phyloP scores from a whole-genome alignment of 2,113 vertebrate genomes.

The Argyrosomus japonicus region DNA sequence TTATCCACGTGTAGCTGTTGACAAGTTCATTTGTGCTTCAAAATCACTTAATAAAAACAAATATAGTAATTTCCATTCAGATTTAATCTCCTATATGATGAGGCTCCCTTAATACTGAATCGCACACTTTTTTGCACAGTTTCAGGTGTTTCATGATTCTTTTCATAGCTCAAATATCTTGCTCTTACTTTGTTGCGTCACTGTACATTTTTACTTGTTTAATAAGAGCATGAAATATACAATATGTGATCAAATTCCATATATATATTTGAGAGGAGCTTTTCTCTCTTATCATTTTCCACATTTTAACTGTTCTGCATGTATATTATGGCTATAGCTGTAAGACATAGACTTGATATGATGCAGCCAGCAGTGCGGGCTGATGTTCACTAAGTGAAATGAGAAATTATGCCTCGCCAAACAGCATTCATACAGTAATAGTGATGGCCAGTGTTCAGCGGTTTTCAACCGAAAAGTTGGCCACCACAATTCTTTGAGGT shows the following conservation, averaged over 20 bases:
- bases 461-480: background rate
- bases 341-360: background rate
- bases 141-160: background rate
- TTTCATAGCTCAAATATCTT: background rate
- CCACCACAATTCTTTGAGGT: background rate
- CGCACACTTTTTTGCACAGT: background rate
- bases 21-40: background rate
- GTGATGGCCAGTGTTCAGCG: background rate
- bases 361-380: background rate
- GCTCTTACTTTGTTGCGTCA: background rate
- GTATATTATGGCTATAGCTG: too few relatives aligned
- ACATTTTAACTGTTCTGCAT: background rate
- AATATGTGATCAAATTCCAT: background rate
- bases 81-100: background rate
- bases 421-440: background rate
- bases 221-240: background rate
- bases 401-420: background rate
- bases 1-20: background rate
- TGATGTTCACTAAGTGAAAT: background rate
- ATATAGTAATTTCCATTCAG: background rate
- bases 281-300: background rate
- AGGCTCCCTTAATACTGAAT: background rate
- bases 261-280: background rate
- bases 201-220: background rate
- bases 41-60: background rate